Percentiles rank a stretch among this genome's conserved stretches.
Conservation (phyloP, 2,113 vertebrate species). For the Tyrannus savana region DNA sequence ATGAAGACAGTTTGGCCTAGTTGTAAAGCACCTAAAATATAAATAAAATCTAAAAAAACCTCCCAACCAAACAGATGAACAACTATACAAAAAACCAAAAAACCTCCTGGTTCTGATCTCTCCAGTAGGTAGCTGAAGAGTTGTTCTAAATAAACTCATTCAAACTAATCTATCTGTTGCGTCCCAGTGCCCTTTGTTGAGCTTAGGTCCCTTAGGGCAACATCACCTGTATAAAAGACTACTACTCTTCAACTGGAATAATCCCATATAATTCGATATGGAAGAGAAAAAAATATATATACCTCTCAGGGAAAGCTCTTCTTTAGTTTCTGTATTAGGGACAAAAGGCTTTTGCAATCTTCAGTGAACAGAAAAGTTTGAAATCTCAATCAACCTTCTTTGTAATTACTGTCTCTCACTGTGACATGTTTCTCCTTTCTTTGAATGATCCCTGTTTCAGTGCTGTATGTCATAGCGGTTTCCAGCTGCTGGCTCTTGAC, state of each 20-base stretch:
- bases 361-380: background rate
- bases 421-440: background rate
- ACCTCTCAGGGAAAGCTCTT: background rate
- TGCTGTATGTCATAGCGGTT: rapidly evolving
- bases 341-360: background rate
- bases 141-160: background rate
- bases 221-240: background rate
- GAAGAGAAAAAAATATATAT: background rate
- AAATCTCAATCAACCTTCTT: background rate
- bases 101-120: background rate
- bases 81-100: background rate
- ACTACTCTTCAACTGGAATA: background rate
- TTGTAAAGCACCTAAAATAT: background rate
- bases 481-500: background rate
- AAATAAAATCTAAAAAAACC: background rate
- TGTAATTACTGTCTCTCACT: background rate
- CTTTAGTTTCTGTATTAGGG: background rate
- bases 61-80: rapidly evolving
- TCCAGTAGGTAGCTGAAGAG: background rate
- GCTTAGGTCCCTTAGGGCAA: background rate
- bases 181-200: background rate
- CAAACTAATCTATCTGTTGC: background rate
- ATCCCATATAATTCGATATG: background rate
- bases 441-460: background rate
- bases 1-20: background rate